phyloP scores from a whole-genome alignment of 2,888 invertebrate species.

The Rhagonycha fulva region DNA sequence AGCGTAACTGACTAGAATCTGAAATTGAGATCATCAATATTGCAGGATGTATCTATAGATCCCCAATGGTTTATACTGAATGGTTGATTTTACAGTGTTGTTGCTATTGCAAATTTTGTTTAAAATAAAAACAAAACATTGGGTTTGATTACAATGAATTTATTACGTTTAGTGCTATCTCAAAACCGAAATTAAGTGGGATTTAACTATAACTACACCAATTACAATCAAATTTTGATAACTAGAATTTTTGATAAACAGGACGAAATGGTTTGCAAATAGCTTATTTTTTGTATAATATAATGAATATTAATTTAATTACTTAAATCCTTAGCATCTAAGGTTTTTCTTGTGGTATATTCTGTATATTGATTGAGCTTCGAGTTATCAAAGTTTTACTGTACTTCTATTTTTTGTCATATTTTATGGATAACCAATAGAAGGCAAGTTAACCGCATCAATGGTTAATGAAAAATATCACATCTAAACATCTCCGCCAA shows the following conservation, averaged over 20 bases:
- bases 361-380: no score
- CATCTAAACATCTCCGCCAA: not conserved
- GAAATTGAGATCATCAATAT: slow-evolving; percentile 5
- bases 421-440: not conserved
- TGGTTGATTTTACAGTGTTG: not conserved
- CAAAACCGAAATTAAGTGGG: not conserved
- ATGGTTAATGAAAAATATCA: not conserved
- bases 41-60: slow-evolving; percentile 8
- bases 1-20: not conserved
- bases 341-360: no score
- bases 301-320: no score
- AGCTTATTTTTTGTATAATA: no score
- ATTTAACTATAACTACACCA: not conserved
- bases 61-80: slow-evolving; percentile 4
- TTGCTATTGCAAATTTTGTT: not conserved
- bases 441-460: not conserved
- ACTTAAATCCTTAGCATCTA: no score
- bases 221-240: no score
- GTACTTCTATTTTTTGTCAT: not conserved
- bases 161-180: not conserved
- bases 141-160: not conserved
- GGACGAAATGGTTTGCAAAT: no score
- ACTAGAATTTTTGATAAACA: no score
- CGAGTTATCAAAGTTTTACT: not conserved
- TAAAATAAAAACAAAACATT: not conserved